Percentiles rank a stretch among this genome's conserved stretches.
Evolutionary conservation across 2,888 invertebrate species (phyloP).

Genomic region (Athalia circularis): DNA sequence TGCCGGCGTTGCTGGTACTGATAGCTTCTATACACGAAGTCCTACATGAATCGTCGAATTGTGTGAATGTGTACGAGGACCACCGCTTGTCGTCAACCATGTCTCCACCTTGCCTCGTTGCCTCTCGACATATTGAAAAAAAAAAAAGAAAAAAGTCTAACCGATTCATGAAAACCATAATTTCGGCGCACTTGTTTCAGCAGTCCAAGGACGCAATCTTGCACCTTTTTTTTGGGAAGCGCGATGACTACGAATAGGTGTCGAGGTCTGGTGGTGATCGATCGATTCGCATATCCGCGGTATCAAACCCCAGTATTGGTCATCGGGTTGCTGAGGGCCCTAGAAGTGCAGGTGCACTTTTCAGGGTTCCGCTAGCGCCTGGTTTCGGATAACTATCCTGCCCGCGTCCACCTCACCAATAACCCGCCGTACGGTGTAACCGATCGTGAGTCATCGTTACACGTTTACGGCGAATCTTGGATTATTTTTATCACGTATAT

Average conservation of each 20-base stretch:
- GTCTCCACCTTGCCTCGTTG: background rate
- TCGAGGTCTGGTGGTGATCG: constrained; percentile 1
- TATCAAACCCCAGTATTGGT: constrained; percentile 38
- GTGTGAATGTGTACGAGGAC: too few species aligned
- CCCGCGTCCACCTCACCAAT: constrained; percentile 8
- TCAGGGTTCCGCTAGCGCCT: constrained; percentile 54
- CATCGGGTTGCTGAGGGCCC: constrained; percentile 41
- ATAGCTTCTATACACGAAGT: background rate
- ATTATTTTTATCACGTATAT: too few species aligned
- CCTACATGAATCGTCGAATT: background rate
- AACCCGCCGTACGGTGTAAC: background rate
- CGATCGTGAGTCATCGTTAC: background rate
- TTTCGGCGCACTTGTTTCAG: background rate
- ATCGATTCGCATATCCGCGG: constrained; percentile 40
- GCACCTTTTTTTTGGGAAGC: constrained; percentile 21
- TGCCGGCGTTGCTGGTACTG: background rate
- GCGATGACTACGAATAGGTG: constrained; percentile 6
- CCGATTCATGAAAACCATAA: background rate
- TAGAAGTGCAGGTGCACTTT: constrained; percentile 45
- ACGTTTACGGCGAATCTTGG: too few species aligned
- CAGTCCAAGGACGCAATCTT: background rate
- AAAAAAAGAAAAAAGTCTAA: background rate
- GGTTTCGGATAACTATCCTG: constrained; percentile 68
- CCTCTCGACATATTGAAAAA: background rate
- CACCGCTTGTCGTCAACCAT: too few species aligned